phyloP scores from a whole-genome alignment of 2,797 vertebrate genomes.

The Halcyon chelicuti region DNA sequence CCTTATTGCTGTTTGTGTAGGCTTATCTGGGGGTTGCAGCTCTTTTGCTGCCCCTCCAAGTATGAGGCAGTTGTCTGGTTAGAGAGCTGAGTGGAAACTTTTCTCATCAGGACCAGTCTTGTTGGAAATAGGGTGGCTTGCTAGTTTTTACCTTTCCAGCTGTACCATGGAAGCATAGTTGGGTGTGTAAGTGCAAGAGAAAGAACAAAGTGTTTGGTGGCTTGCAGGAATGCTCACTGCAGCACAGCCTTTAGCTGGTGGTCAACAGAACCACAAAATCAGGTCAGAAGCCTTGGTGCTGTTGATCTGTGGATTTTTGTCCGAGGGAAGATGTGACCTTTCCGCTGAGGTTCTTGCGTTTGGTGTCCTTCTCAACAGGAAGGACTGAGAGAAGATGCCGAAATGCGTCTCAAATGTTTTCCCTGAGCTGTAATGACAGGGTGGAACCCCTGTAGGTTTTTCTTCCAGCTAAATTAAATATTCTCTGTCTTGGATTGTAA shows the following conservation, averaged over 20 bases:
- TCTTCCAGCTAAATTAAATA: background rate
- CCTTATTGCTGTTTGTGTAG: background rate
- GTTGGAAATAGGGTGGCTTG: background rate
- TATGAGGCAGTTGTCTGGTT: background rate
- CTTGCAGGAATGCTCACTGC: background rate
- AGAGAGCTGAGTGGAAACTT: background rate
- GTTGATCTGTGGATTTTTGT: background rate
- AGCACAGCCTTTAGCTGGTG: background rate
- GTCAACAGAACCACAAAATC: background rate
- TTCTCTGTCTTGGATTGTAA: background rate
- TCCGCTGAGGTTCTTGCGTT: background rate
- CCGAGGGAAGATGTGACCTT: background rate
- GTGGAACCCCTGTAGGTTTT: background rate
- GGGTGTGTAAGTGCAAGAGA: background rate
- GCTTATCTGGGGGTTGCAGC: background rate
- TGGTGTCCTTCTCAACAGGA: background rate
- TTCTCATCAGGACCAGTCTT: background rate
- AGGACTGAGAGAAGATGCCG: background rate
- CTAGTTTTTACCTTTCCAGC: background rate
- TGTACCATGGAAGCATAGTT: background rate
- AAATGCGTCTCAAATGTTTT: background rate
- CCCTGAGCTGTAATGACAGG: background rate
- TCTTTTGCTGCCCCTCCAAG: background rate
- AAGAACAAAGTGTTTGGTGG: background rate
- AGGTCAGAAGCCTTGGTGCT: background rate